Percentiles rank a stretch among this genome's conserved stretches.
phyloP scores from a whole-genome alignment of 2,113 vertebrate species.

The Redunca redunca region DNA sequence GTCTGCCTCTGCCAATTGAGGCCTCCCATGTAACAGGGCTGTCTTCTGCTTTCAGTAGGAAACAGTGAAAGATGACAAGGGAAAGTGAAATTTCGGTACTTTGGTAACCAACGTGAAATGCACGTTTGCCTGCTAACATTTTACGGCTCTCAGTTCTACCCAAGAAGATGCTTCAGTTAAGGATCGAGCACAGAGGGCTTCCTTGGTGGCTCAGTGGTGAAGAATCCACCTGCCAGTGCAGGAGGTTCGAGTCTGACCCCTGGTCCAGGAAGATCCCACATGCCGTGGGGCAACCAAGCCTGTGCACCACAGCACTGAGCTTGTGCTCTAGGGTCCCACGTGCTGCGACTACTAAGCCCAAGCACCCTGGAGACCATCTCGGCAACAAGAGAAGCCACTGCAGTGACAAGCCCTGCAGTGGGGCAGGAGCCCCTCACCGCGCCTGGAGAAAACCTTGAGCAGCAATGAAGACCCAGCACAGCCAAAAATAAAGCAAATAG shows the following conservation, averaged over 20 bases:
- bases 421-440: not conserved
- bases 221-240: not conserved
- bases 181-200: not conserved
- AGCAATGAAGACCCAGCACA: not conserved
- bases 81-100: not conserved
- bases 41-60: not conserved
- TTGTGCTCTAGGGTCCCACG: not conserved
- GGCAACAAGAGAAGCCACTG: not conserved
- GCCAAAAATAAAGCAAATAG: not conserved
- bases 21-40: not conserved
- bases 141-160: not conserved
- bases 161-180: not conserved
- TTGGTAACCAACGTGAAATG: not conserved
- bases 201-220: not conserved
- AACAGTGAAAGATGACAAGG: not conserved
- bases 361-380: not conserved
- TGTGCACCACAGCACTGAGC: not conserved
- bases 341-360: not conserved
- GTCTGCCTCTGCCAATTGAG: not conserved
- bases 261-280: not conserved
- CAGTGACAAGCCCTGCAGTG: rapidly evolving
- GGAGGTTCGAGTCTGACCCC: not conserved
- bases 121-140: not conserved
- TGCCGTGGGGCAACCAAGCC: not conserved
- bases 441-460: not conserved